Conservation (phyloP, 2,797 vertebrate species). For the Poecile montanus region DNA sequence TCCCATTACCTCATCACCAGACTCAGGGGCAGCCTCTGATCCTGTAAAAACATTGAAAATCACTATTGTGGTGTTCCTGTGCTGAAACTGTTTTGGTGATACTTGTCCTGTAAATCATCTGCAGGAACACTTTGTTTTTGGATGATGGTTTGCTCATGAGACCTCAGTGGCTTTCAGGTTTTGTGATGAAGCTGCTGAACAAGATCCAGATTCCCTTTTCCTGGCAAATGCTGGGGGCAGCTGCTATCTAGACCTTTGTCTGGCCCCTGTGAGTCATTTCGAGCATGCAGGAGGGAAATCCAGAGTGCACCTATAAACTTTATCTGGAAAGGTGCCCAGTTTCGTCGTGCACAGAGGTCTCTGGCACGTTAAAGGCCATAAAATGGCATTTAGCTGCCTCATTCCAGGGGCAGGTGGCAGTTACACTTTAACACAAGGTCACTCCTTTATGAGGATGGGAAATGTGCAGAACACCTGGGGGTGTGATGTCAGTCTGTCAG, state of each 20-base stretch:
- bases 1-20: background rate
- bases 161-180: background rate
- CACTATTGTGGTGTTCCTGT: background rate
- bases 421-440: slow-evolving; percentile 48
- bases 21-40: background rate
- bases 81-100: background rate
- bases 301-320: background rate
- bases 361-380: background rate
- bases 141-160: background rate
- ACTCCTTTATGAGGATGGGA: background rate
- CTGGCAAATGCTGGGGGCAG: background rate
- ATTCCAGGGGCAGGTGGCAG: background rate
- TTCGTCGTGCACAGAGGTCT: accelerated
- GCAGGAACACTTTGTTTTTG: background rate
- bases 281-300: background rate
- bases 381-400: background rate
- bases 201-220: background rate
- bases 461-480: background rate
- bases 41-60: background rate
- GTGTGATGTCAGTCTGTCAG: background rate
- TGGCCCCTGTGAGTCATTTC: background rate
- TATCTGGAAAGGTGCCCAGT: slow-evolving; percentile 15
- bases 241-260: background rate
- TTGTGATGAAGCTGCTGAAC: background rate
- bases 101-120: background rate